Percentiles rank a stretch among this genome's conserved stretches.
phyloP scores from a whole-genome alignment of 2,888 invertebrate species.

The Leucophenga montana region DNA sequence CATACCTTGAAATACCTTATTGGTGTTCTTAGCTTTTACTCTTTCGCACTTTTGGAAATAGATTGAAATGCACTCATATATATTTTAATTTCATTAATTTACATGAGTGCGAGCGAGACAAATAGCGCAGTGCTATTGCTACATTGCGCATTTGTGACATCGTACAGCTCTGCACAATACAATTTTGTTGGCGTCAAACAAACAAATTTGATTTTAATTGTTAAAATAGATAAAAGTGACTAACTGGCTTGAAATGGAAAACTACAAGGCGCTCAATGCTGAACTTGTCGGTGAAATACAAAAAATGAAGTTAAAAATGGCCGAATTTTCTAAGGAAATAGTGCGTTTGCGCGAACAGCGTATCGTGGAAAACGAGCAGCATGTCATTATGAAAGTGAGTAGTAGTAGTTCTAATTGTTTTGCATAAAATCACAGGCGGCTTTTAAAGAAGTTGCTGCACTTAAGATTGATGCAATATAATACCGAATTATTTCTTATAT shows the following conservation, averaged over 20 bases:
- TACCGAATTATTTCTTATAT: no score
- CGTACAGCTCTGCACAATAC: not conserved
- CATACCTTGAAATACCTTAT: no score
- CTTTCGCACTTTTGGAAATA: no score
- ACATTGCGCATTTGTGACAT: not conserved
- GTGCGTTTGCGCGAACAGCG: constrained; percentile 32
- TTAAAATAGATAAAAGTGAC: not conserved
- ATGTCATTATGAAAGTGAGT: not conserved
- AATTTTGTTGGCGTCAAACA: constrained; percentile 7
- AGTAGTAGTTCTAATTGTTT: no score
- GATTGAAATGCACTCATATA: no score
- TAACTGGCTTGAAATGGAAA: constrained; percentile 42
- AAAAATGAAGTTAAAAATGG: constrained; percentile 34
- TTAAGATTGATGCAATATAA: no score
- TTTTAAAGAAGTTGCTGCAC: no score
- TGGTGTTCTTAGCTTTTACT: no score
- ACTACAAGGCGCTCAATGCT: constrained; percentile 49
- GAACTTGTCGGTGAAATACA: constrained; percentile 40
- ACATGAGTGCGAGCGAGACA: no score
- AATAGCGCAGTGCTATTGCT: not conserved
- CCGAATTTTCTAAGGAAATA: constrained; percentile 35
- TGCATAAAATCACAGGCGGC: no score
- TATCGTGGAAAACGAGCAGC: constrained; percentile 33
- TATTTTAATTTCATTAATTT: no score
- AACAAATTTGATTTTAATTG: not conserved